Evolutionary conservation across 2,113 vertebrate species (phyloP).

Genomic region (Serilophus lunatus): DNA sequence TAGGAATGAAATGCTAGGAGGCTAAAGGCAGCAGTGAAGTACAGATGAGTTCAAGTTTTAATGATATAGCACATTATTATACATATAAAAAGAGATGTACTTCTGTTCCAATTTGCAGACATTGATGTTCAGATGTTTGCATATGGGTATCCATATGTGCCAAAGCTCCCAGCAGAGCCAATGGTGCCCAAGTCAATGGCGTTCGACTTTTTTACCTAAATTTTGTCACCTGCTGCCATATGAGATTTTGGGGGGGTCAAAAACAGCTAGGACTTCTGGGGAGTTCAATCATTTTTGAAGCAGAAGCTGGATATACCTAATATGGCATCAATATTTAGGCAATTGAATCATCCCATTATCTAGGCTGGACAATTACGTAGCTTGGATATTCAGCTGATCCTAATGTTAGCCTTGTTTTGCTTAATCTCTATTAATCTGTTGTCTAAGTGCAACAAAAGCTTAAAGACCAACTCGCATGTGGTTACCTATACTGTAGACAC

Average conservation of each 20-base stretch:
- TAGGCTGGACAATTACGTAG: neutral
- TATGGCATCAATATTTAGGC: neutral
- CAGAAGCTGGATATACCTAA: neutral
- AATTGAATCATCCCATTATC: neutral
- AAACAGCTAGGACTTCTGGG: neutral
- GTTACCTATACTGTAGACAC: neutral
- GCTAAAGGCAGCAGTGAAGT: neutral
- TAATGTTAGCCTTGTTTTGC: neutral
- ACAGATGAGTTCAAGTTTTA: neutral
- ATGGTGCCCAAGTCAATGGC: neutral
- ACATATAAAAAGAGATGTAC: neutral
- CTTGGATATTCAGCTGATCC: neutral
- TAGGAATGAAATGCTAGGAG: neutral
- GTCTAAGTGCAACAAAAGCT: neutral
- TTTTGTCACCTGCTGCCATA: neutral
- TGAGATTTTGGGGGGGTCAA: neutral
- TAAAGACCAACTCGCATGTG: neutral
- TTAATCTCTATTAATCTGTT: neutral
- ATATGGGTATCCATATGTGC: fast-evolving
- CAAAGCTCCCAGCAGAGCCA: neutral
- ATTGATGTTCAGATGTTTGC: neutral
- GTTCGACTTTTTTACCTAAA: neutral
- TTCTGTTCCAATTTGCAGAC: neutral
- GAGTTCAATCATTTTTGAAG: neutral
- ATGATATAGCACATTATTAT: neutral